phyloP scores from a whole-genome alignment of 2,888 invertebrate genomes.

The Aricia artaxerxes region DNA sequence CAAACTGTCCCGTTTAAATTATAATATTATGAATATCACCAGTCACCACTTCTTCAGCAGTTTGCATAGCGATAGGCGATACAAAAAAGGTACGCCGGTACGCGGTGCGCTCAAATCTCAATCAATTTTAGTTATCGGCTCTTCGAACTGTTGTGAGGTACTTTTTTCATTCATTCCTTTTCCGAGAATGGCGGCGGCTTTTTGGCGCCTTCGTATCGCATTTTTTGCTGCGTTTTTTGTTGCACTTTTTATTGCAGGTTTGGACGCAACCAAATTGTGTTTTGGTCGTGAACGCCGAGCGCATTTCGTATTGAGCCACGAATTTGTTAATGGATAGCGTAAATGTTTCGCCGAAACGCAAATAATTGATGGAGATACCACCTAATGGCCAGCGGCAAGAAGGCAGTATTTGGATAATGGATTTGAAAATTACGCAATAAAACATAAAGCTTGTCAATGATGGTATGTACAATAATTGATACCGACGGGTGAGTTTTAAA shows the following conservation, averaged over 20 bases:
- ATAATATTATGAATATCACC: not conserved
- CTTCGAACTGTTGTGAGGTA: slow-evolving; percentile 70
- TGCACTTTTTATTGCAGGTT: slow-evolving; percentile 37
- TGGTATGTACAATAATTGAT: not conserved
- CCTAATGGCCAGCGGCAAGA: not conserved
- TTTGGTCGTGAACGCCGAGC: slow-evolving; percentile 35
- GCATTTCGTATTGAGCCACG: slow-evolving; percentile 4
- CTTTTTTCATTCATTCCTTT: slow-evolving; percentile 71
- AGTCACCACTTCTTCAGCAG: not conserved
- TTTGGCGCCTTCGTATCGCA: slow-evolving; percentile 70
- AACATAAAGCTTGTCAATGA: too few relatives aligned
- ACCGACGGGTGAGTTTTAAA: not conserved
- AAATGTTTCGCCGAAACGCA: slow-evolving; percentile 27
- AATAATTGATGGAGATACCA: not conserved
- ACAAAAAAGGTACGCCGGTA: slow-evolving; percentile 48
- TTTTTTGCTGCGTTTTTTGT: slow-evolving; percentile 49
- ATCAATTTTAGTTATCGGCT: slow-evolving; percentile 68
- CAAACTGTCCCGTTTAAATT: not conserved
- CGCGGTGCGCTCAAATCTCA: slow-evolving; percentile 62
- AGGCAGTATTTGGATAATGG: not conserved
- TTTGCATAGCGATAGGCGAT: not conserved
- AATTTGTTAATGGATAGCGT: slow-evolving; percentile 25
- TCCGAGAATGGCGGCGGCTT: slow-evolving; percentile 71
- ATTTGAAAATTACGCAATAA: too few relatives aligned
- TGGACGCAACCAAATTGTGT: slow-evolving; percentile 53